Conservation (phyloP, 1,140 invertebrate genomes). For the Drosophila sturtevanti region DNA sequence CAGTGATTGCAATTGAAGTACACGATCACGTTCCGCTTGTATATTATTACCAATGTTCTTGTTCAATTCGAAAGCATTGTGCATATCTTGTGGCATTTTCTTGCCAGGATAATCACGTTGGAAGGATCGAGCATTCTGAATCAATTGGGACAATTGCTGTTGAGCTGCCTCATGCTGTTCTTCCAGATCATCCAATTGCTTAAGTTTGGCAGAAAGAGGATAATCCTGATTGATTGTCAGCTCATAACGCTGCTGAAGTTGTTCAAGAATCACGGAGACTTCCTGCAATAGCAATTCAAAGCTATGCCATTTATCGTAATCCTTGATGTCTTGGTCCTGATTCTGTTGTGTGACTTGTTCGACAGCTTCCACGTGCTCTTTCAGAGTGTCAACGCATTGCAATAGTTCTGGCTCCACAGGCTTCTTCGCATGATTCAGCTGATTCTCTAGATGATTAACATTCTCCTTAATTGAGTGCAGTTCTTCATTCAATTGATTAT, state of each 20-base stretch:
- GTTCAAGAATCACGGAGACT: conserved; percentile 42
- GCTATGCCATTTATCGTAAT: conserved; percentile 88
- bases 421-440: conserved; percentile 83
- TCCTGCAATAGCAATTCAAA: conserved; percentile 83
- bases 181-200: conserved; percentile 69
- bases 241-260: conserved; percentile 70
- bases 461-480: conserved; percentile 82
- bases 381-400: conserved; percentile 84
- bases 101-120: conserved; percentile 86
- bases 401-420: conserved; percentile 83
- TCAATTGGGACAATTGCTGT: conserved; percentile 78
- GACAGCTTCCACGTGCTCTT: conserved; percentile 85
- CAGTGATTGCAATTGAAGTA: conserved; percentile 88
- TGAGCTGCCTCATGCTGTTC: conserved; percentile 69
- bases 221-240: conserved; percentile 58
- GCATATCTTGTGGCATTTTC: conserved; percentile 87
- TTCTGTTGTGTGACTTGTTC: conserved; percentile 86
- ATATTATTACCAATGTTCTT: conserved; percentile 88
- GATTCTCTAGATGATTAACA: conserved; percentile 82
- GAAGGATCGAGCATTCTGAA: conserved; percentile 84
- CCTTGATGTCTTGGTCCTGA: conserved; percentile 85
- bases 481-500: conserved; percentile 83
- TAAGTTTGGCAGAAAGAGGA: conserved; percentile 74
- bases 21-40: conserved; percentile 87
- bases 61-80: conserved; percentile 86